phyloP scores from a whole-genome alignment of 2,888 invertebrate species.

The Eupelmus urozonus region DNA sequence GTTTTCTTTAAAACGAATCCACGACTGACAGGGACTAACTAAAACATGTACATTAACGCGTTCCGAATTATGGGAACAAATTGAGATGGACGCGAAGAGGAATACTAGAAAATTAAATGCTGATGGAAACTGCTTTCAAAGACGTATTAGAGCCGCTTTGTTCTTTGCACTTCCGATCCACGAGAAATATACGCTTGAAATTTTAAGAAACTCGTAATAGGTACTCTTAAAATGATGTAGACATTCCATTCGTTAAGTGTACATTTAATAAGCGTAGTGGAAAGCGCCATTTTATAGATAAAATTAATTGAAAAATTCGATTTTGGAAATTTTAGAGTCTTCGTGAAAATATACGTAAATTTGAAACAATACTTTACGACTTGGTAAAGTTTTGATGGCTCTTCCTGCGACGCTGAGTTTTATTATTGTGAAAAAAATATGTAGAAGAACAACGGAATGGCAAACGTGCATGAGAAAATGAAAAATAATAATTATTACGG shows the following conservation, averaged over 20 bases:
- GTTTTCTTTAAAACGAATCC: constrained; percentile 7
- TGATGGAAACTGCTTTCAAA: constrained; percentile 30
- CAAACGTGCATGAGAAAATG: neutral
- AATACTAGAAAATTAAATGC: constrained; percentile 20
- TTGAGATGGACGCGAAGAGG: constrained; percentile 3
- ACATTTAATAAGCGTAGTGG: constrained; percentile 15
- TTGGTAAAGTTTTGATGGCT: constrained; percentile 21
- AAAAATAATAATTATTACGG: constrained; percentile 49
- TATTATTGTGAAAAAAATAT: constrained; percentile 34
- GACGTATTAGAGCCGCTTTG: constrained; percentile 50
- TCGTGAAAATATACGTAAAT: no score
- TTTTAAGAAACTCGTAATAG: constrained; percentile 23
- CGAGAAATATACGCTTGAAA: constrained; percentile 44
- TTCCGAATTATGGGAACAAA: constrained; percentile 9
- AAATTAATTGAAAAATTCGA: neutral
- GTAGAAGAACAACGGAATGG: neutral
- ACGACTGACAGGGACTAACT: neutral
- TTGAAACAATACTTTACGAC: neutral
- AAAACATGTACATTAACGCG: neutral
- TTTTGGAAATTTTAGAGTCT: constrained; percentile 3
- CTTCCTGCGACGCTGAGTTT: constrained; percentile 36
- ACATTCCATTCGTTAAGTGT: constrained; percentile 31
- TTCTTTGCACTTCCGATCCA: constrained; percentile 56
- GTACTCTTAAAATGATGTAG: constrained; percentile 10
- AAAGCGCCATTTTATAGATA: constrained; percentile 29